Percentiles rank a stretch among this genome's conserved stretches.
phyloP scores from a whole-genome alignment of 2,888 invertebrate genomes.

The Pristionchus exspectatus region DNA sequence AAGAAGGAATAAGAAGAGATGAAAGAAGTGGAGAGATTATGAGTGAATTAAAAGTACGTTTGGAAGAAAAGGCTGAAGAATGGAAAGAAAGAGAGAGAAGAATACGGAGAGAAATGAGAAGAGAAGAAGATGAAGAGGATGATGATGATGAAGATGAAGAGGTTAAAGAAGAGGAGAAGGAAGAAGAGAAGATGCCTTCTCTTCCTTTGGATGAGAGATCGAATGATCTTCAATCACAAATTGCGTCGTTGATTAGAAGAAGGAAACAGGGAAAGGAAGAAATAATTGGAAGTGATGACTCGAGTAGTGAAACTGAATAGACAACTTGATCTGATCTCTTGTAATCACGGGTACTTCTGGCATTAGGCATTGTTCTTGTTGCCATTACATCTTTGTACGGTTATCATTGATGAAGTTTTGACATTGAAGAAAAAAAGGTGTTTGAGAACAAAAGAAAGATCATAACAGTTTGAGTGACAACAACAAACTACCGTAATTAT shows the following conservation, averaged over 20 bases:
- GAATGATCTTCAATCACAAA: constrained; percentile 42
- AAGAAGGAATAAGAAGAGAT: constrained; percentile 50
- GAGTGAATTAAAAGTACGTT: constrained; percentile 57
- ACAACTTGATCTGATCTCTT: neutral
- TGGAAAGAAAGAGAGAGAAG: constrained; percentile 36
- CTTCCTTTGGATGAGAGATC: constrained; percentile 34
- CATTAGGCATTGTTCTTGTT: neutral
- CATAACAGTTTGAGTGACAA: too few species aligned
- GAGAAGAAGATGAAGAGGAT: constrained; percentile 26
- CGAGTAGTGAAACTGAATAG: constrained; percentile 35
- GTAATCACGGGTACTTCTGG: constrained; percentile 14
- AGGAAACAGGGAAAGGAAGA: constrained; percentile 24
- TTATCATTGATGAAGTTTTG: neutral
- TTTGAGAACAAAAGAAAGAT: too few species aligned
- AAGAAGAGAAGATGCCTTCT: neutral
- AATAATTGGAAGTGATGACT: constrained; percentile 44
- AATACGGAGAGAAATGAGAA: constrained; percentile 54
- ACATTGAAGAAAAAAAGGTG: too few species aligned
- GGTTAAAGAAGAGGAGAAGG: constrained; percentile 25
- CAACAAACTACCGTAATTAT: too few species aligned
- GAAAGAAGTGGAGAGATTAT: constrained; percentile 59
- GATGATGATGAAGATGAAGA: constrained; percentile 49
- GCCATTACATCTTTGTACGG: neutral
- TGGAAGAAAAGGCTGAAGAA: constrained; percentile 56
- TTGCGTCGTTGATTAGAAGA: constrained; percentile 12